Evolutionary conservation across 2,797 vertebrate species (phyloP).

Genomic region (Lutjanus campechanus): DNA sequence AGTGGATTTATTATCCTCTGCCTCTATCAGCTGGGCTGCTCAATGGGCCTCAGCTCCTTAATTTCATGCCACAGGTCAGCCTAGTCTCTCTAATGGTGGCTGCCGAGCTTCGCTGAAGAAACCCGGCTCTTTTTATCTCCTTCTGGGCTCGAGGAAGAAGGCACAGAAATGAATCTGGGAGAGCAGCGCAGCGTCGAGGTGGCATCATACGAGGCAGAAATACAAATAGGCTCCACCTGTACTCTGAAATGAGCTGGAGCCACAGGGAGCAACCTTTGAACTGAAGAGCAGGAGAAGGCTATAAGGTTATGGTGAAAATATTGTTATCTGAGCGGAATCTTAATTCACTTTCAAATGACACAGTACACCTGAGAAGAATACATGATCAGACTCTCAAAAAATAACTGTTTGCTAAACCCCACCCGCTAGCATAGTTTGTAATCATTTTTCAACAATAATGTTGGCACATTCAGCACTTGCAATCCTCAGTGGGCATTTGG

Average conservation of each 20-base stretch:
- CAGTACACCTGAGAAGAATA: neutral
- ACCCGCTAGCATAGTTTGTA: neutral
- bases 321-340: slow-evolving; percentile 18
- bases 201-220: slow-evolving; percentile 39
- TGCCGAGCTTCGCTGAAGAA: slow-evolving; percentile 44
- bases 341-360: slow-evolving; percentile 35
- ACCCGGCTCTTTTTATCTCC: slow-evolving; percentile 46
- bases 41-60: slow-evolving; percentile 70
- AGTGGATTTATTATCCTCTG: slow-evolving; percentile 75
- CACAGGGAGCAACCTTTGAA: slow-evolving; percentile 29
- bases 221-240: slow-evolving; percentile 49
- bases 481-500: too few species aligned
- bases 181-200: slow-evolving; percentile 10
- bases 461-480: too few species aligned
- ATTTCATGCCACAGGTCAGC: slow-evolving; percentile 77
- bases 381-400: neutral
- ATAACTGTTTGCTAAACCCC: neutral
- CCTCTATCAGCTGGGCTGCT: slow-evolving; percentile 66
- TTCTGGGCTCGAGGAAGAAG: slow-evolving; percentile 5
- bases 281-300: slow-evolving; percentile 20
- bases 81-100: slow-evolving; percentile 66
- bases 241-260: slow-evolving; percentile 40
- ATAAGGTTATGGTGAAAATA: slow-evolving; percentile 3
- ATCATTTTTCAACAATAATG: too few species aligned
- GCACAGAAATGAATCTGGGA: slow-evolving; percentile 46